Evolutionary conservation across 2,888 invertebrate species (phyloP).

Genomic region (Cartodere bifasciata): DNA sequence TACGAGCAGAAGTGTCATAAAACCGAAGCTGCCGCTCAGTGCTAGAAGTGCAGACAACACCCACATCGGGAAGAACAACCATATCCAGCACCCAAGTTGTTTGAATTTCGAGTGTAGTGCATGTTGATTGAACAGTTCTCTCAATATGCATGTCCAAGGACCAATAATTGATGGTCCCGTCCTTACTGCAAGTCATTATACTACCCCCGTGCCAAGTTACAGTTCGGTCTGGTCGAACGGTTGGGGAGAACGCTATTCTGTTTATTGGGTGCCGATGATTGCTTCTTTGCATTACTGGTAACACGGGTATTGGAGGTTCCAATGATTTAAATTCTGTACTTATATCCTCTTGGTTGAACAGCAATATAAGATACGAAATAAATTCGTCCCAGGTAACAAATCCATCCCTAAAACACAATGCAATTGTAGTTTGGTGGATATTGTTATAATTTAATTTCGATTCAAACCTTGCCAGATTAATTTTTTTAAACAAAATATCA

Average conservation of each 20-base stretch:
- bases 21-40: constrained; percentile 67
- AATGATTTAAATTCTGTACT: constrained; percentile 48
- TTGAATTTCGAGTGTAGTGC: constrained; percentile 44
- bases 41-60: constrained; percentile 63
- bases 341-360: constrained; percentile 54
- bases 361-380: constrained; percentile 60
- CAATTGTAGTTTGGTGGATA: too few species aligned
- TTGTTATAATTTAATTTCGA: too few species aligned
- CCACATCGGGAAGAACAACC: constrained; percentile 62
- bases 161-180: constrained; percentile 71
- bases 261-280: constrained; percentile 57
- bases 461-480: constrained; percentile 32
- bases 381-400: constrained; percentile 62
- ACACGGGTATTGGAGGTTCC: constrained; percentile 47
- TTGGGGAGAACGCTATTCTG: constrained; percentile 49
- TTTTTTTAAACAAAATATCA: constrained; percentile 49
- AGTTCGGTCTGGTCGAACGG: constrained; percentile 42
- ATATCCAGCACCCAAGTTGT: constrained; percentile 64
- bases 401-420: constrained; percentile 37
- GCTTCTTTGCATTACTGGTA: constrained; percentile 47
- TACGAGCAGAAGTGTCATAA: constrained; percentile 64
- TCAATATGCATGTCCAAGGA: constrained; percentile 53
- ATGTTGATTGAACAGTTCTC: constrained; percentile 48
- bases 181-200: constrained; percentile 63
- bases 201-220: constrained; percentile 50